These are phyloP conservation scores for Zenarchopterus dispar DNA, from an alignment of 2,797 vertebrate species.

Conservation along the genomic window DNA sequence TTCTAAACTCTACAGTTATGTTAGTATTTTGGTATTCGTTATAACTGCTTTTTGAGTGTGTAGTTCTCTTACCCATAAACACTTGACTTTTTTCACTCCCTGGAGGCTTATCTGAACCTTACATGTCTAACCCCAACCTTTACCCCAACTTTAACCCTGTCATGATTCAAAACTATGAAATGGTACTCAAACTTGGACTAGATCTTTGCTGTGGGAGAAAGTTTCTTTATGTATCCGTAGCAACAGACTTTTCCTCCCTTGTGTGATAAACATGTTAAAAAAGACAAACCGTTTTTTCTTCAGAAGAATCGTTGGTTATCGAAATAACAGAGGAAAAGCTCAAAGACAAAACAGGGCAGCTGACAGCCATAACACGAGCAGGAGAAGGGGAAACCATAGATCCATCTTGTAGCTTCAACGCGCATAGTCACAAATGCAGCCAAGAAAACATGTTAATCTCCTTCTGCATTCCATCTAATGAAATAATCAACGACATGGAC, in stretches of 20 bases:
- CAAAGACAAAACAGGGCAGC: slow-evolving; percentile 67
- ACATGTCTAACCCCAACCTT: slow-evolving; percentile 18
- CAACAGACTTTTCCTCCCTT: background rate
- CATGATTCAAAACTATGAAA: slow-evolving; percentile 23
- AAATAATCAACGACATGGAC: slow-evolving; percentile 27
- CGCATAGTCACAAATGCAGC: slow-evolving; percentile 14
- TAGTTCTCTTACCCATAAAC: background rate
- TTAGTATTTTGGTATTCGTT: slow-evolving; percentile 4
- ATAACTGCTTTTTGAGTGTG: background rate
- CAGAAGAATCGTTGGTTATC: slow-evolving; percentile 35
- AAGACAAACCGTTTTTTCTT: slow-evolving; percentile 23
- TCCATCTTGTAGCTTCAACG: slow-evolving; percentile 27
- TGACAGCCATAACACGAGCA: slow-evolving; percentile 66
- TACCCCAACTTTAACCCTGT: slow-evolving; percentile 23
- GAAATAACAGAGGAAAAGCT: slow-evolving; percentile 41
- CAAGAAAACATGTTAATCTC: slow-evolving; percentile 35
- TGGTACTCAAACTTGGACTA: background rate
- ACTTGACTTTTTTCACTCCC: slow-evolving; percentile 25
- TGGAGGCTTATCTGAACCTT: background rate
- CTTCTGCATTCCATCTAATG: slow-evolving; percentile 28
- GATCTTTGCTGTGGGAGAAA: background rate
- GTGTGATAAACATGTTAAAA: slow-evolving; percentile 15
- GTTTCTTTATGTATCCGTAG: background rate
- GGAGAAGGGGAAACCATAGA: slow-evolving; percentile 42
- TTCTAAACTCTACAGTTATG: slow-evolving; percentile 6